Evolutionary conservation across 2,888 invertebrate genomes (phyloP).

Genomic region (Hypercompe scribonia): DNA sequence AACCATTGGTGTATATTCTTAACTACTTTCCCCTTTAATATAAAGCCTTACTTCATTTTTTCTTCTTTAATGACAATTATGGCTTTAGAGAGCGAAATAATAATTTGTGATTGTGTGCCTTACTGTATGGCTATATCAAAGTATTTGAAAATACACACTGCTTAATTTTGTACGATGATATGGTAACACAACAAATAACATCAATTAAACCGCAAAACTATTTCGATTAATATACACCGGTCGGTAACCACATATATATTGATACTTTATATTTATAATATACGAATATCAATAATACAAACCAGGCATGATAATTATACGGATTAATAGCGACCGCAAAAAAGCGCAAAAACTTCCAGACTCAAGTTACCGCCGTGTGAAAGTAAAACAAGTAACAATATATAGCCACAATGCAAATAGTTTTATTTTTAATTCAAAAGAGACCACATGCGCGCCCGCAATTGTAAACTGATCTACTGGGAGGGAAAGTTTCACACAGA

Average conservation of each 20-base stretch:
- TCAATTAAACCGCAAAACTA: too few species aligned
- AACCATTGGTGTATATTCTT: too few species aligned
- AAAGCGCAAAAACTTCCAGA: conserved; percentile 49
- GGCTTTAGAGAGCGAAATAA: too few species aligned
- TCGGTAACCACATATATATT: neutral
- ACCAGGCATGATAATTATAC: conserved; percentile 20
- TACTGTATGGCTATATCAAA: too few species aligned
- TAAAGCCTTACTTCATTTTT: too few species aligned
- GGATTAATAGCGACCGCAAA: conserved; percentile 52
- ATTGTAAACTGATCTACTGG: conserved; percentile 56
- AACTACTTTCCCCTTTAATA: too few species aligned
- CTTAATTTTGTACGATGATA: too few species aligned
- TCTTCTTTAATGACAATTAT: too few species aligned
- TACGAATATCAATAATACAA: neutral
- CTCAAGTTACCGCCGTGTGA: conserved; percentile 57
- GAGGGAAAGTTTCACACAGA: conserved; percentile 51
- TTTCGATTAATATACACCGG: too few species aligned
- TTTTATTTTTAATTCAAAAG: conserved; percentile 51
- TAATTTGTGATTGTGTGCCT: too few species aligned
- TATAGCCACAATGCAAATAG: conserved; percentile 44
- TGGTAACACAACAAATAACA: too few species aligned
- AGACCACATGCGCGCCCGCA: conserved; percentile 46
- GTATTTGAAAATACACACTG: too few species aligned
- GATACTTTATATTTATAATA: neutral
- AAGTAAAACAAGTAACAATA: conserved; percentile 50